Conservation (phyloP, 2,888 invertebrate genomes). For the Sialis lutaria region DNA sequence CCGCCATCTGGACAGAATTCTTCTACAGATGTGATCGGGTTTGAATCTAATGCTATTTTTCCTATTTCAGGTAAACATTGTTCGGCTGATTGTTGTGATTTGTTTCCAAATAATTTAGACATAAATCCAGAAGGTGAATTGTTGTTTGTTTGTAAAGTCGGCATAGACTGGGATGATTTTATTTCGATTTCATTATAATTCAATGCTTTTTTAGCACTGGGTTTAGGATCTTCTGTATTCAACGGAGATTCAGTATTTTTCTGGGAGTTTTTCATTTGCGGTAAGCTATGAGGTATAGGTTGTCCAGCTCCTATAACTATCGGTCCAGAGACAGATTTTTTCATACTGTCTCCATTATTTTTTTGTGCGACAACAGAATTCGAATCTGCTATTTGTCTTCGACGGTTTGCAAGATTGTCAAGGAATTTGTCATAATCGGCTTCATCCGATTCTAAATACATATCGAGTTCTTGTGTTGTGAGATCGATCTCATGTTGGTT, state of each 20-base stretch:
- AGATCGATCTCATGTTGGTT: constrained; percentile 68
- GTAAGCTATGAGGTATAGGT: constrained; percentile 23
- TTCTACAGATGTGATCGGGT: constrained; percentile 35
- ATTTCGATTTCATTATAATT: constrained; percentile 12
- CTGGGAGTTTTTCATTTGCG: constrained; percentile 6
- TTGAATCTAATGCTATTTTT: constrained; percentile 1
- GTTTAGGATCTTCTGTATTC: neutral
- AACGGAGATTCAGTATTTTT: neutral
- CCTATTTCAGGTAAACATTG: constrained; percentile 12
- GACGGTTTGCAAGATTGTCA: constrained; percentile 54
- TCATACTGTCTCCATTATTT: constrained; percentile 20
- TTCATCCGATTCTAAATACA: constrained; percentile 60
- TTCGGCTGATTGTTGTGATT: constrained; percentile 20
- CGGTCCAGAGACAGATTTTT: constrained; percentile 24
- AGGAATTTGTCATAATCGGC: constrained; percentile 57
- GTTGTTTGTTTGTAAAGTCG: neutral
- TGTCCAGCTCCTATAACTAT: constrained; percentile 26
- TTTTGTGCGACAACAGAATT: constrained; percentile 23
- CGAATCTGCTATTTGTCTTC: constrained; percentile 53
- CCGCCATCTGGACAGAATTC: constrained; percentile 62
- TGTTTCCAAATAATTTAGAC: constrained; percentile 21
- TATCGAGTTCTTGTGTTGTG: constrained; percentile 55
- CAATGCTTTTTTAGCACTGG: constrained; percentile 8
- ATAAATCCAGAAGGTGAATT: constrained; percentile 20
- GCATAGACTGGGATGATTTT: constrained; percentile 8